These are phyloP conservation scores for Etheostoma spectabile DNA, from an alignment of 2,113 vertebrate genomes.

Conservation along the genomic window DNA sequence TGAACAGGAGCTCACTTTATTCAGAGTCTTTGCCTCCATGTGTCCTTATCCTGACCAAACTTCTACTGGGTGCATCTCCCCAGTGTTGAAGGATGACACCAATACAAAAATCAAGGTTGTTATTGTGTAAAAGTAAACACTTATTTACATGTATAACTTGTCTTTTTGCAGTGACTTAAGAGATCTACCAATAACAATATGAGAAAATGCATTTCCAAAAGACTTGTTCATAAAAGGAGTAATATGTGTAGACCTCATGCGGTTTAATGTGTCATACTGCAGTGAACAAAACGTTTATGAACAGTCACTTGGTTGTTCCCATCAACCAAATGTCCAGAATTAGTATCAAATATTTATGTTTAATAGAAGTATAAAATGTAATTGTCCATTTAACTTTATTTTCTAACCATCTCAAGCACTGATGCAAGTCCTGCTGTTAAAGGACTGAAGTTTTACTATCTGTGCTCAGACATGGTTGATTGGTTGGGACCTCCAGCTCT, in stretches of 20 bases:
- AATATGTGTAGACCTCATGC: not conserved
- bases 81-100: constrained; percentile 19
- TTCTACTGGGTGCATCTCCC: constrained; percentile 63
- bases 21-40: constrained; percentile 12
- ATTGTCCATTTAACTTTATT: constrained; percentile 10
- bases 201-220: constrained; percentile 7
- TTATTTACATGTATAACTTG: not conserved
- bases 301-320: not conserved
- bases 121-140: constrained; percentile 27
- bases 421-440: not conserved
- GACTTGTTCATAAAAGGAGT: not conserved
- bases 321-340: constrained; percentile 4
- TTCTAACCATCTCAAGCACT: not conserved
- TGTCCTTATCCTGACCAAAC: constrained; percentile 29
- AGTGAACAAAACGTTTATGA: constrained; percentile 1
- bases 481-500: constrained; percentile 15
- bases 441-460: constrained; percentile 6
- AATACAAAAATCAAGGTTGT: not conserved
- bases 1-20: constrained; percentile 35
- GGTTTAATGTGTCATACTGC: constrained; percentile 20
- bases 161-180: not conserved
- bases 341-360: constrained; percentile 15
- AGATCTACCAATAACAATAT: not conserved
- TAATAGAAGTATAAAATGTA: not conserved
- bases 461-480: not conserved